These are phyloP conservation scores for Hirtodrosophila histrioides DNA, from an alignment of 2,888 invertebrate genomes.

Conservation along the genomic window DNA sequence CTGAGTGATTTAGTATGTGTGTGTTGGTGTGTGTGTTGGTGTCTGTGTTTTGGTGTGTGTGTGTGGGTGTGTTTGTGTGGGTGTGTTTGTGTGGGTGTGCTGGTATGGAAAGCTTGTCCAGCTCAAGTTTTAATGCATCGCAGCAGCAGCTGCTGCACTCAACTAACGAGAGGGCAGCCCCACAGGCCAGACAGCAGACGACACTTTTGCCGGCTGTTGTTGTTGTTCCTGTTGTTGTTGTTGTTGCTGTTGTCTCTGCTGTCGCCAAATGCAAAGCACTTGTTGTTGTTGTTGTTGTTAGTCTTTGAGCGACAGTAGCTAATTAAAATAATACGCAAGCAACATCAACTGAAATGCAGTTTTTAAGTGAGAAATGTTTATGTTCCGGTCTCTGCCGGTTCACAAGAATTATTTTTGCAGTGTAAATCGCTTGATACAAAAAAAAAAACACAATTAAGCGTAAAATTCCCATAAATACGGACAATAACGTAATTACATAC, in stretches of 20 bases:
- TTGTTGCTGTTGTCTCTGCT: background rate
- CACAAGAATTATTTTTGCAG: conserved; percentile 1
- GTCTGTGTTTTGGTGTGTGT: conserved; percentile 9
- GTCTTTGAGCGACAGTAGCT: conserved; percentile 50
- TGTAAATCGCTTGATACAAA: background rate
- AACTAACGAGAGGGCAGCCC: conserved; percentile 24
- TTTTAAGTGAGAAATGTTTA: conserved; percentile 41
- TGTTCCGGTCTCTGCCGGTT: conserved; percentile 16
- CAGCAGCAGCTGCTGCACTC: conserved; percentile 41
- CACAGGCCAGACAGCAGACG: conserved; percentile 17
- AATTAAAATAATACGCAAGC: conserved; percentile 65
- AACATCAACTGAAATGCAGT: conserved; percentile 48
- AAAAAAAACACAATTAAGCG: too few species aligned
- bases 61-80: background rate
- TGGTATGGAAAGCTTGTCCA: conserved; percentile 36
- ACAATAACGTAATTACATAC: too few species aligned
- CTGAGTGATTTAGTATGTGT: conserved; percentile 35
- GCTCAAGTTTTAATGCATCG: conserved; percentile 51
- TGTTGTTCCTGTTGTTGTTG: conserved; percentile 13
- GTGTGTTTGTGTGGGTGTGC: conserved; percentile 6
- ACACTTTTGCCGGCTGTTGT: conserved; percentile 9
- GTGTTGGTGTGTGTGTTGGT: conserved; percentile 10
- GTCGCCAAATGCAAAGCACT: conserved; percentile 9
- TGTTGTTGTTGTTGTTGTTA: conserved; percentile 4
- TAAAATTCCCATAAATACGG: too few species aligned